Conservation (phyloP, 2,113 vertebrate genomes). For the Corynorhinus townsendii region DNA sequence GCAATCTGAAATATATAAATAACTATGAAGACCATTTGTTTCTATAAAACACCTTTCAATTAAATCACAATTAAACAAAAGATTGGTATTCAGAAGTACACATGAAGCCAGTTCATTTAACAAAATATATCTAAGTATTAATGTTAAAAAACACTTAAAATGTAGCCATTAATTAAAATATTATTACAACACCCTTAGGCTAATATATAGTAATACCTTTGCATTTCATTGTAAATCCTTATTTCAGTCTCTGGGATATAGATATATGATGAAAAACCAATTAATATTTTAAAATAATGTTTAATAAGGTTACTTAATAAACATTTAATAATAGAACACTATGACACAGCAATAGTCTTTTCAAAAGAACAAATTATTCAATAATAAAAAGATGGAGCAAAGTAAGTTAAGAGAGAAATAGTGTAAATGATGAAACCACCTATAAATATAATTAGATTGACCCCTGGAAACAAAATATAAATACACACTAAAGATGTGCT, state of each 20-base stretch:
- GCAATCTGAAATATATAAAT: slow-evolving; percentile 88
- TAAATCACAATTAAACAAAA: slow-evolving; percentile 43
- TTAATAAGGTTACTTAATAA: slow-evolving; percentile 8
- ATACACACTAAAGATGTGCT: neutral
- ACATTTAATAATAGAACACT: slow-evolving; percentile 16
- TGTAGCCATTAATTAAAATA: slow-evolving; percentile 29
- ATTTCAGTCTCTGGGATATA: slow-evolving; percentile 14
- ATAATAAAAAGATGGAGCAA: neutral
- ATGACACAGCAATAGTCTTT: slow-evolving; percentile 3
- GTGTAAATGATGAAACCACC: neutral
- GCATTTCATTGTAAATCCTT: slow-evolving; percentile 8
- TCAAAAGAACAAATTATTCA: slow-evolving; percentile 31
- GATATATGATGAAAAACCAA: slow-evolving; percentile 30
- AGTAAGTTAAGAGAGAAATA: neutral
- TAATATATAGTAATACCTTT: slow-evolving; percentile 7
- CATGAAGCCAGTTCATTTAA: slow-evolving; percentile 34
- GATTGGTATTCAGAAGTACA: neutral
- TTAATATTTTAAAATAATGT: neutral
- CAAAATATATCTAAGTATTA: slow-evolving; percentile 17
- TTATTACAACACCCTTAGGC: slow-evolving; percentile 22
- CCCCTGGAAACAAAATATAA: neutral
- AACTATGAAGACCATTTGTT: slow-evolving; percentile 62
- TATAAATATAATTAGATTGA: neutral
- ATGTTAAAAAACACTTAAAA: slow-evolving; percentile 44
- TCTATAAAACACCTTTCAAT: slow-evolving; percentile 43